Evolutionary conservation across 2,888 invertebrate species (phyloP).

Genomic region (Rotaria magnacalcarata): DNA sequence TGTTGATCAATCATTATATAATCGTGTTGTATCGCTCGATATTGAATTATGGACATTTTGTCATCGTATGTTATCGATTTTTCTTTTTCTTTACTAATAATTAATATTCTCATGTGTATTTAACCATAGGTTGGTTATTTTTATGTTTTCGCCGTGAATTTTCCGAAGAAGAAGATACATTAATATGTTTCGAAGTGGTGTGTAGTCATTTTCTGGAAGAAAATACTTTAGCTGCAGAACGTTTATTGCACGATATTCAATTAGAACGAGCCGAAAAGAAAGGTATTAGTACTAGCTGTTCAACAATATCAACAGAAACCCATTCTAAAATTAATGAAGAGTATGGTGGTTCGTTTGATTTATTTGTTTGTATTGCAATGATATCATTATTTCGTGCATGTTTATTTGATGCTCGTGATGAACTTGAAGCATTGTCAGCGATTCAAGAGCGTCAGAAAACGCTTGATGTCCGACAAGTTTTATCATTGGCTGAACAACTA

Average conservation of each 20-base stretch:
- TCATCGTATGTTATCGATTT: not conserved
- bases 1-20: conserved; percentile 14
- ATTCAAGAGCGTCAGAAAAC: conserved; percentile 33
- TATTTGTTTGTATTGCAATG: conserved; percentile 33
- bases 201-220: conserved; percentile 32
- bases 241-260: conserved; percentile 5
- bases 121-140: conserved; percentile 7
- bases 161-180: conserved; percentile 35
- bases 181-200: conserved; percentile 34
- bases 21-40: not conserved
- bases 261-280: conserved; percentile 3
- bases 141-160: conserved; percentile 36
- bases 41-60: conserved; percentile 38
- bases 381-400: conserved; percentile 27
- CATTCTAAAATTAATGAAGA: not conserved
- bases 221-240: conserved; percentile 2
- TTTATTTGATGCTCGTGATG: conserved; percentile 1
- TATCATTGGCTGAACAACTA: conserved; percentile 2
- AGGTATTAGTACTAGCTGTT: not conserved
- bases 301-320: not conserved
- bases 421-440: not conserved
- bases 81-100: no score
- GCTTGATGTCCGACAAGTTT: conserved; percentile 3
- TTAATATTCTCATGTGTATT: no score
- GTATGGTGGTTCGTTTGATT: not conserved